Evolutionary conservation across 1,140 invertebrate genomes (phyloP), one percentile per base, ranked within the genome.

Genomic region (Drosophila obscura): DNA sequence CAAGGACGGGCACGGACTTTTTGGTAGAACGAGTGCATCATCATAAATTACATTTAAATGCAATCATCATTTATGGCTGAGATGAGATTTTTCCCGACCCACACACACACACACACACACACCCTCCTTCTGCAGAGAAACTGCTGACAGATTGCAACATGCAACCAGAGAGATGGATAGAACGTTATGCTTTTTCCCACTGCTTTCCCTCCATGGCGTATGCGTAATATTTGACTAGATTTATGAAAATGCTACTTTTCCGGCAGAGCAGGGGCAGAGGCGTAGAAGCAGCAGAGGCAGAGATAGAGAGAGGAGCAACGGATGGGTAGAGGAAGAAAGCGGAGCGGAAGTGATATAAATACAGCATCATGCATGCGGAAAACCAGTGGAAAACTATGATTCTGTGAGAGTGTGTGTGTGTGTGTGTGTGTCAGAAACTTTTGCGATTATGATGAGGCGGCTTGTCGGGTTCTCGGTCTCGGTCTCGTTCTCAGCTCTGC

Each of bases 151-250:
- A 76, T 63, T 75, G 50, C 65, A 62, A 62, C 58, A 68, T 76
- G 39, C 50, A 39, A 39, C 35, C 35, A 39, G 35, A 39, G 46
- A 28, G 65, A 67, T 1, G 22, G 22, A 24, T 3, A 24, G 22
- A 4, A 2, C 0, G 22, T 0, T 65, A 67, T 68, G 64, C 56
- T 43, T 46, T 67, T 58, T 58, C 41, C 44, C 58, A 22, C 45
- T 8, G 26, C 48, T 2, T 51, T 11, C 43, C 31, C 73, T 43
- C 46, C 51, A 28, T 59, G 60, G 73, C 77, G 68, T 77, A 84
- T 84, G 58, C 68, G 55, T 77, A 81, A 81, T 81, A 81, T 80
- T 58, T 67, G 69, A 69, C 77, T 43, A 68, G 82, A 85, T 85
- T 85, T 87, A 85, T 87, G 82, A 78, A 28, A 81, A 87, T 65